phyloP scores from a whole-genome alignment of 2,888 invertebrate species.

The Scaptomyza polygonia region DNA sequence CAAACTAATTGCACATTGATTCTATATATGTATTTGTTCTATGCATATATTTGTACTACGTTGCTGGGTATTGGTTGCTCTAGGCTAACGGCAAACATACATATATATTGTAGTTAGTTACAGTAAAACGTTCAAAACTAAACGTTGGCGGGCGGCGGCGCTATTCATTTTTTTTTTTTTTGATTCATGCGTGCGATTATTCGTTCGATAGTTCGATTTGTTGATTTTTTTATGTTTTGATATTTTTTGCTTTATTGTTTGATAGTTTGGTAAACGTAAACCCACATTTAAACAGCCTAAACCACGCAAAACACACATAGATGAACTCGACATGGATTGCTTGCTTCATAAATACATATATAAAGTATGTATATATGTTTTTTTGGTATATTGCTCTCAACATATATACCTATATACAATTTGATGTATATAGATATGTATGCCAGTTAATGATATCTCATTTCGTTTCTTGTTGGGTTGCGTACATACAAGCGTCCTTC shows the following conservation, averaged over 20 bases:
- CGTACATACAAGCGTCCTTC: conserved; percentile 71
- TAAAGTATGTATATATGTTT: no score
- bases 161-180: conserved; percentile 10
- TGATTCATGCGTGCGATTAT: conserved; percentile 53
- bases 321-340: conserved; percentile 83
- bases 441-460: conserved; percentile 26
- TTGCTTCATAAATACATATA: conserved; percentile 60
- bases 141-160: conserved; percentile 64
- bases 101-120: conserved; percentile 7
- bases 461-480: conserved; percentile 62
- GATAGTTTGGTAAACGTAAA: conserved; percentile 46
- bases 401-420: conserved; percentile 30
- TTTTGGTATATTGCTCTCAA: conserved; percentile 26
- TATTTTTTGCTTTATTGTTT: conserved; percentile 19
- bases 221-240: conserved; percentile 14
- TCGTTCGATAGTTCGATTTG: conserved; percentile 13
- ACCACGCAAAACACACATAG: conserved; percentile 84
- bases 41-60: conserved; percentile 20
- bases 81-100: conserved; percentile 3
- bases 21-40: conserved; percentile 16
- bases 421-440: conserved; percentile 41
- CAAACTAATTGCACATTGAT: conserved; percentile 21
- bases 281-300: conserved; percentile 83
- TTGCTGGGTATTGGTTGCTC: conserved; percentile 37
- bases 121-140: conserved; percentile 34